Base-by-base conservation (phyloP, 2,113 vertebrate species). In the Clarias macrocephalus region DNA sequence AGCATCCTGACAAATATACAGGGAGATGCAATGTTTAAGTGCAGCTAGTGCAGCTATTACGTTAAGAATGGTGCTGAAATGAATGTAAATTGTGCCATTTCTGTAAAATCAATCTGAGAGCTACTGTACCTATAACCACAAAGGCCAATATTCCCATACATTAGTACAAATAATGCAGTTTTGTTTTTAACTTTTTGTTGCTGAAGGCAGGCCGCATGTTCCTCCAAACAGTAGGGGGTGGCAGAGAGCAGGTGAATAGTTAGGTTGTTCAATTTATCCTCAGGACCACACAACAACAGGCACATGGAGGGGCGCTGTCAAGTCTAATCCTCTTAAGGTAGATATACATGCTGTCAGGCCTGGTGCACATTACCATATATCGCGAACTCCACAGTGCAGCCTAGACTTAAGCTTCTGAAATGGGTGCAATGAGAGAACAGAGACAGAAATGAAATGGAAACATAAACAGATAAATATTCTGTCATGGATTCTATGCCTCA, bases 301-400 rank as follows among this genome's bases (percentile, higher is more conserved):
- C 83, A 80, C 33, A 56, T 80, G 63, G 30, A 80, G 66, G 75
- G 77, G 42, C 23, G 23, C 65, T 59, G 83, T 84, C 75, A 81
- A 30, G 75, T 33, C 75, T 88, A 90, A 90, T 88, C 87, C 87
- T 88, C 89, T 88, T 90, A 84, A 88, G 84, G 80, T 66, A 84
- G 87, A 88, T 90, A 84, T 88, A 84, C 87, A 86, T 65, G 87
- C 80, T 86, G 84, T 75, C 87, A 86, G 48, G 59, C 75, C 87
- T 77, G 75, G 54, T 76, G 82, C 33, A 86, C n/a, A 88, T 72
- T 88, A 90, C 83, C 87, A 88, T 88, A 82, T 76, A 90, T 80
- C 89, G 88, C 63, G 28, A 68, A 86, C 85, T 82, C 60, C 30
- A 76, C 62, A 86, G 79, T 73, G 73, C 83, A 75, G 62, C 33